Evolutionary conservation across 2,888 invertebrate genomes (phyloP).

Genomic region (Drosophila koepferae): DNA sequence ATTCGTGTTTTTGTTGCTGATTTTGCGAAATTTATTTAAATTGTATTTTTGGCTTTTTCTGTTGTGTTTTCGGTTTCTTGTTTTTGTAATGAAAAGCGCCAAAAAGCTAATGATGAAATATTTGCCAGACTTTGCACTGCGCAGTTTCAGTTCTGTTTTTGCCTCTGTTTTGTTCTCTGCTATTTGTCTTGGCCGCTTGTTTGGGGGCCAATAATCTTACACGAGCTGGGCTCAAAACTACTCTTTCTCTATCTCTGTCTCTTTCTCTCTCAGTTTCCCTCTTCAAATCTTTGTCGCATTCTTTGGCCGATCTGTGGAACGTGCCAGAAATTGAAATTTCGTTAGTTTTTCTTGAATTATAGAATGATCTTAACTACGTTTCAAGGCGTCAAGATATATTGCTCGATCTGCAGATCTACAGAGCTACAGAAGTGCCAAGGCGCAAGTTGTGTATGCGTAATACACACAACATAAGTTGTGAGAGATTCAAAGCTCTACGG

Average conservation of each 20-base stretch:
- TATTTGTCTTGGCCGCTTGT: conserved; percentile 15
- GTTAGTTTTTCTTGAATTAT: conserved; percentile 36
- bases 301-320: conserved; percentile 46
- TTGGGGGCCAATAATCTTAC: conserved; percentile 66
- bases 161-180: conserved; percentile 3
- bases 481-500: conserved; percentile 16
- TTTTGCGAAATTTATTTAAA: conserved; percentile 76
- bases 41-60: conserved; percentile 53
- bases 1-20: conserved; percentile 52
- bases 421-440: conserved; percentile 2
- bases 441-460: conserved; percentile 67
- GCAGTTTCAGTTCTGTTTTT: conserved; percentile 57
- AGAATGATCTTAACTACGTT: conserved; percentile 35
- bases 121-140: conserved; percentile 67
- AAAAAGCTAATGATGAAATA: conserved; percentile 77
- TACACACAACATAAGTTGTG: conserved; percentile 16
- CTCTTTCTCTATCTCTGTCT: not conserved
- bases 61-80: conserved; percentile 19
- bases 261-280: not conserved
- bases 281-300: conserved; percentile 44
- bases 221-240: conserved; percentile 33
- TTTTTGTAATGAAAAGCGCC: conserved; percentile 71
- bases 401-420: conserved; percentile 12
- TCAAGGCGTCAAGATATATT: conserved; percentile 48
- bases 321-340: conserved; percentile 64